Evolutionary conservation across 1,140 invertebrate genomes (phyloP).

Genomic region (Drosophila funebris): DNA sequence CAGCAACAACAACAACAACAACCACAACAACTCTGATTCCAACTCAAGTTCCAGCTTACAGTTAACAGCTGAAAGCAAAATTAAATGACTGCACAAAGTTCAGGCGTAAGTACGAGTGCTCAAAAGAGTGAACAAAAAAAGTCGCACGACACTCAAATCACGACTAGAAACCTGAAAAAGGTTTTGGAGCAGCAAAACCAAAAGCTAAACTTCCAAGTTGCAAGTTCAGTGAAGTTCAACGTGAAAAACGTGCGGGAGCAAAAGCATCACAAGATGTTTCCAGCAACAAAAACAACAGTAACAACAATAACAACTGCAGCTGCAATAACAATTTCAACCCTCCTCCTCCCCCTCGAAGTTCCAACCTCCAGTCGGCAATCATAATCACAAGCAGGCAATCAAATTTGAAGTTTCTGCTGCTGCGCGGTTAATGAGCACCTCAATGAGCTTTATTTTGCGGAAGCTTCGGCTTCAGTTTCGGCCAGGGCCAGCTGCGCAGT

Average conservation of each 20-base stretch:
- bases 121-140: constrained; percentile 48
- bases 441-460: constrained; percentile 64
- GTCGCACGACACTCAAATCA: constrained; percentile 81
- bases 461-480: constrained; percentile 44
- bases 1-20: constrained; percentile 13
- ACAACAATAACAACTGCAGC: constrained; percentile 31
- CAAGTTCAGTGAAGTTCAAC: constrained; percentile 81
- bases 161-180: constrained; percentile 63
- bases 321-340: constrained; percentile 26
- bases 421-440: constrained; percentile 60
- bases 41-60: constrained; percentile 32
- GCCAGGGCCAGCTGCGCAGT: constrained; percentile 46
- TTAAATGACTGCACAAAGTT: constrained; percentile 78
- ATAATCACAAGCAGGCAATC: constrained; percentile 76
- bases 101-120: constrained; percentile 62
- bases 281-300: not conserved
- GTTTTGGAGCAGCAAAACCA: constrained; percentile 46
- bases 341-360: not conserved
- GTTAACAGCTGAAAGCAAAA: constrained; percentile 61
- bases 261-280: constrained; percentile 42
- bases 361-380: constrained; percentile 28
- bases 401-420: constrained; percentile 59
- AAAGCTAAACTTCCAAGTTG: constrained; percentile 56
- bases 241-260: constrained; percentile 81
- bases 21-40: constrained; percentile 6